Conservation (phyloP, 2,113 vertebrate species). For the Melanocharis versteri region DNA sequence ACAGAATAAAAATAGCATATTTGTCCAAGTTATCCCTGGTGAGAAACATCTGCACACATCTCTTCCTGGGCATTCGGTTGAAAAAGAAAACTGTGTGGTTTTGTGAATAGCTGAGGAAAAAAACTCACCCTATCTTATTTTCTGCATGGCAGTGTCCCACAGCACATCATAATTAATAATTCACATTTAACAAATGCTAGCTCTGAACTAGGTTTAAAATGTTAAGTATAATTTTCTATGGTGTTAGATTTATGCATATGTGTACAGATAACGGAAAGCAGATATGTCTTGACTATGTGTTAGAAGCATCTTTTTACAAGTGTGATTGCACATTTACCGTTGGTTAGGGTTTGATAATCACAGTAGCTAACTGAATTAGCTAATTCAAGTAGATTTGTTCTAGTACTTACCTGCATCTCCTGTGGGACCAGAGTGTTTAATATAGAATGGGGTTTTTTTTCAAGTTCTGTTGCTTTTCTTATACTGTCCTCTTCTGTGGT, state of each 20-base stretch:
- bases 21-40: background rate
- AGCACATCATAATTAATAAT: background rate
- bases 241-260: background rate
- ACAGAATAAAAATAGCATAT: background rate
- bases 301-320: background rate
- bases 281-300: background rate
- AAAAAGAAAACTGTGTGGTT: background rate
- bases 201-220: background rate
- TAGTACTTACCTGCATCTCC: background rate
- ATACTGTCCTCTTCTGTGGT: background rate
- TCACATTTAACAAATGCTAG: background rate
- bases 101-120: background rate
- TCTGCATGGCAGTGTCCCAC: background rate
- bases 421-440: background rate
- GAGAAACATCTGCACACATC: background rate
- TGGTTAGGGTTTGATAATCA: background rate
- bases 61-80: background rate
- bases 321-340: background rate
- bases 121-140: background rate
- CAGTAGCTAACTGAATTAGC: background rate
- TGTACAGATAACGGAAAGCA: background rate
- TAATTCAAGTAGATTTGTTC: background rate
- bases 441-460: fast-evolving
- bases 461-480: background rate
- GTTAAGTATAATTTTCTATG: background rate